Conservation (phyloP, 1,140 invertebrate species). For the Dolichoris vasculosae region DNA sequence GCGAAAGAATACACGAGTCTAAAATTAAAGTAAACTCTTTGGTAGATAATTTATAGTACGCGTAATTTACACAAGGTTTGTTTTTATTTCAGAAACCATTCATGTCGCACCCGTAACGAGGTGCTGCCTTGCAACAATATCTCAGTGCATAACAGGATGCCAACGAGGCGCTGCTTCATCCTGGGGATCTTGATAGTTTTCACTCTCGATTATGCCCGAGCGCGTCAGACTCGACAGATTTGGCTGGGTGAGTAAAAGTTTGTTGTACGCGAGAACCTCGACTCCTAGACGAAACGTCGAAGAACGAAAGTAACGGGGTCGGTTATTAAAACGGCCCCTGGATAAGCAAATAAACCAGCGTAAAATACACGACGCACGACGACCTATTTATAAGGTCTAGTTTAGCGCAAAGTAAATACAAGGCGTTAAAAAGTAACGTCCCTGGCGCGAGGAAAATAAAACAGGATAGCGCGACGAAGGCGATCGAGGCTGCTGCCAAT, state of each 20-base stretch:
- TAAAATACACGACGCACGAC: too few relatives aligned
- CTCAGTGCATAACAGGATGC: constrained; percentile 59
- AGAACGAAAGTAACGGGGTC: too few relatives aligned
- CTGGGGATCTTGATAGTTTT: constrained; percentile 61
- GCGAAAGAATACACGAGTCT: too few relatives aligned
- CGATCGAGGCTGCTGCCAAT: too few relatives aligned
- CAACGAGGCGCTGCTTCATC: constrained; percentile 58
- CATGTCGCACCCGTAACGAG: constrained; percentile 60
- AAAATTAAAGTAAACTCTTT: too few relatives aligned
- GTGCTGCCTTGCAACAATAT: constrained; percentile 49
- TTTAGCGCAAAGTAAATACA: constrained; percentile 4
- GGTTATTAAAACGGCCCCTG: background rate
- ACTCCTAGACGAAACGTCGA: background rate
- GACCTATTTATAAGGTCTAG: constrained; percentile 30
- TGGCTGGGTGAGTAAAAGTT: constrained; percentile 64
- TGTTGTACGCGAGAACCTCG: background rate
- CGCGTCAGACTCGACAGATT: constrained; percentile 55
- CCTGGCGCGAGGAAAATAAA: constrained; percentile 21
- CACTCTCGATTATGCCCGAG: constrained; percentile 47
- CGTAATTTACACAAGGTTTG: too few relatives aligned
- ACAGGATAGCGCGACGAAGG: background rate
- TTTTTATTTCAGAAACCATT: constrained; percentile 62
- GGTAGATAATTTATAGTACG: too few relatives aligned
- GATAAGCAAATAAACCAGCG: constrained; percentile 18
- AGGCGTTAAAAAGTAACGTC: constrained; percentile 24